Percentiles rank a stretch among this genome's conserved stretches.
These are phyloP conservation scores for Callitettix versicolor DNA, from an alignment of 1,140 invertebrate species.

Conservation along the genomic window DNA sequence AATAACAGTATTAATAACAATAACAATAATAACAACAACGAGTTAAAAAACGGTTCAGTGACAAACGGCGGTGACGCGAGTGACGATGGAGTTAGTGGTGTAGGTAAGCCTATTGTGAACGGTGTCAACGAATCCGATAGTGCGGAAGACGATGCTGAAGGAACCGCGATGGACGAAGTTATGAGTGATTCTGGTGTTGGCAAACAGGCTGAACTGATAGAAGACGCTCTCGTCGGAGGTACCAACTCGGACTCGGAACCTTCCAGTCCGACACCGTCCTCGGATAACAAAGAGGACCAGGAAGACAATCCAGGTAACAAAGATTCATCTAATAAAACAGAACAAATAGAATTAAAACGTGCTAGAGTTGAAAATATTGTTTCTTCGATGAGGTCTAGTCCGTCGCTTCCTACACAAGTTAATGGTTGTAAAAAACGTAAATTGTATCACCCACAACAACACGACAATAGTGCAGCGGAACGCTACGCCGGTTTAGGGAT, in stretches of 20 bases:
- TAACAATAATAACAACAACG: slow-evolving; percentile 38
- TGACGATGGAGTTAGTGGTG: slow-evolving; percentile 34
- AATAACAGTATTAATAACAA: slow-evolving; percentile 36
- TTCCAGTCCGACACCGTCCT: slow-evolving; percentile 52
- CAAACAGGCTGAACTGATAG: slow-evolving; percentile 39
- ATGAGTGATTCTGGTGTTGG: slow-evolving; percentile 8
- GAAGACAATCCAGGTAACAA: slow-evolving; percentile 39
- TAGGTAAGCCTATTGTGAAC: slow-evolving; percentile 21
- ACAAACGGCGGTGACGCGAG: slow-evolving; percentile 22
- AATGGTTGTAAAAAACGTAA: slow-evolving; percentile 93
- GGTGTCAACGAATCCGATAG: slow-evolving; percentile 47
- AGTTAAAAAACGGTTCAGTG: slow-evolving; percentile 28
- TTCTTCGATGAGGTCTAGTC: slow-evolving; percentile 78
- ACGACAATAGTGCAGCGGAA: slow-evolving; percentile 60
- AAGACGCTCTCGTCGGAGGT: slow-evolving; percentile 43
- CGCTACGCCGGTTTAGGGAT: slow-evolving; percentile 43
- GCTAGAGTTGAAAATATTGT: slow-evolving; percentile 91
- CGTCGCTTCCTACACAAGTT: slow-evolving; percentile 56
- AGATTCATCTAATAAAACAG: slow-evolving; percentile 38
- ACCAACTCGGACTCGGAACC: slow-evolving; percentile 52
- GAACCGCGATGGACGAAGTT: slow-evolving; percentile 36
- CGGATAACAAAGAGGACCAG: slow-evolving; percentile 37
- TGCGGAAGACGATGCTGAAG: slow-evolving; percentile 30
- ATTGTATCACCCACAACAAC: slow-evolving; percentile 91
- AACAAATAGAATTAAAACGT: slow-evolving; percentile 65